These are phyloP conservation scores for Orchestia grillus DNA, from an alignment of 1,140 invertebrate species.

Conservation along the genomic window DNA sequence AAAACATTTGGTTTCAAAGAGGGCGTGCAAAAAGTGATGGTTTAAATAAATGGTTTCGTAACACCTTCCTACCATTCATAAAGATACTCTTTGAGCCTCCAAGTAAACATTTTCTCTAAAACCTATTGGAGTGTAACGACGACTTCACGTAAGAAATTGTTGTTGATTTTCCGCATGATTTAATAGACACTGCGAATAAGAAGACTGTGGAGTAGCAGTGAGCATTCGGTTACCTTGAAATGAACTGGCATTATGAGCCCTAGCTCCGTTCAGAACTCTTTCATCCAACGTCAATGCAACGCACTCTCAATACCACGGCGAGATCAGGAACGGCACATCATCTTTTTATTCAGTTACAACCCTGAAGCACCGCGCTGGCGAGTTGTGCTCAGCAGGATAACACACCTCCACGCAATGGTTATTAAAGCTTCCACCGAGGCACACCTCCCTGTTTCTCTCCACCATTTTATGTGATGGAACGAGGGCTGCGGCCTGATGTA, in stretches of 20 bases:
- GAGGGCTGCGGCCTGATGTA: background rate
- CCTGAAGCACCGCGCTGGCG: background rate
- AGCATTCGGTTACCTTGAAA: background rate
- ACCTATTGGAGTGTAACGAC: background rate
- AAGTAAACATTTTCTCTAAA: background rate
- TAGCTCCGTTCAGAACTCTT: background rate
- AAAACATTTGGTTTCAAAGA: background rate
- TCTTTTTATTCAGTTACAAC: background rate
- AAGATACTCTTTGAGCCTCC: background rate
- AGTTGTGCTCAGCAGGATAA: background rate
- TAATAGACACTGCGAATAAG: background rate
- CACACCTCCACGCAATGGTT: background rate
- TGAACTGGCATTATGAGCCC: background rate
- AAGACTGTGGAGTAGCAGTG: background rate
- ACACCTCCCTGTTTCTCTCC: background rate
- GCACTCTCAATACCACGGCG: background rate
- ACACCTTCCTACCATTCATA: background rate
- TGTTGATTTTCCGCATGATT: background rate
- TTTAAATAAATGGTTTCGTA: background rate
- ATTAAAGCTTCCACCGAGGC: background rate
- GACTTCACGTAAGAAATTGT: background rate
- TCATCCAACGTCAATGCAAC: background rate
- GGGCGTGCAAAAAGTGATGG: background rate
- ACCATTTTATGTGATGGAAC: background rate
- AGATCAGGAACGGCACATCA: background rate